Percentiles rank a stretch among this genome's conserved stretches.
phyloP scores from a whole-genome alignment of 2,888 invertebrate species.

The Marronus borbonicus region DNA sequence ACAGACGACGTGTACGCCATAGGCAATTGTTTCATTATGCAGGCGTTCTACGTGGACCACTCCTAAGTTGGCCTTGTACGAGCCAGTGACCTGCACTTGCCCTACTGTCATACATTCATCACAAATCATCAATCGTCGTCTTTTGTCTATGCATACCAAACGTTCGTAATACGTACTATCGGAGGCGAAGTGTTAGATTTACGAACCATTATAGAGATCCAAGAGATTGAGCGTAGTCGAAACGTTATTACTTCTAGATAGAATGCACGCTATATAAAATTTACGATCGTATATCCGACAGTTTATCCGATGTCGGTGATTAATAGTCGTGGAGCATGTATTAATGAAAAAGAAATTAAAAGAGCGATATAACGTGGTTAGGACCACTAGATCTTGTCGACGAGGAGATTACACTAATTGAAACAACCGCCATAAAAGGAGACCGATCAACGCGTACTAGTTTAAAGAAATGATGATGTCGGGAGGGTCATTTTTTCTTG shows the following conservation, averaged over 20 bases:
- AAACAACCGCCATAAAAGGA: conserved; percentile 9
- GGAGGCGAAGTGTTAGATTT: conserved; percentile 8
- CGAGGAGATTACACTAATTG: conserved; percentile 4
- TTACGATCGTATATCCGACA: conserved; percentile 14
- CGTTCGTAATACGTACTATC: neutral
- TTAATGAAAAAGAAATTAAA: conserved; percentile 28
- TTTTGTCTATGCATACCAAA: conserved; percentile 9
- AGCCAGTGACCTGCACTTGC: conserved; percentile 60
- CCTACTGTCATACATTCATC: conserved; percentile 69
- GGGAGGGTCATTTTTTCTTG: neutral
- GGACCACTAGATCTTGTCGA: neutral
- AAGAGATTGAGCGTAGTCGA: neutral
- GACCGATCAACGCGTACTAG: neutral
- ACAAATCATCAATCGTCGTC: conserved; percentile 60
- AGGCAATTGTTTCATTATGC: conserved; percentile 60
- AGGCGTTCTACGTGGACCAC: conserved; percentile 57
- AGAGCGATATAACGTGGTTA: conserved; percentile 4
- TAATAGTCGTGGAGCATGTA: conserved; percentile 3
- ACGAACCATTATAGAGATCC: neutral
- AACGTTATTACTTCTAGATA: conserved; percentile 1
- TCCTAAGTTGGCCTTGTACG: conserved; percentile 58
- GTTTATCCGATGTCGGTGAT: conserved; percentile 21
- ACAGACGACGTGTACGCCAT: conserved; percentile 46
- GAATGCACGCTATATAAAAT: neutral
- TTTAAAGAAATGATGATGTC: neutral